These are phyloP conservation scores for Melinopterus prodromus DNA, from an alignment of 2,888 invertebrate genomes.

Conservation along the genomic window DNA sequence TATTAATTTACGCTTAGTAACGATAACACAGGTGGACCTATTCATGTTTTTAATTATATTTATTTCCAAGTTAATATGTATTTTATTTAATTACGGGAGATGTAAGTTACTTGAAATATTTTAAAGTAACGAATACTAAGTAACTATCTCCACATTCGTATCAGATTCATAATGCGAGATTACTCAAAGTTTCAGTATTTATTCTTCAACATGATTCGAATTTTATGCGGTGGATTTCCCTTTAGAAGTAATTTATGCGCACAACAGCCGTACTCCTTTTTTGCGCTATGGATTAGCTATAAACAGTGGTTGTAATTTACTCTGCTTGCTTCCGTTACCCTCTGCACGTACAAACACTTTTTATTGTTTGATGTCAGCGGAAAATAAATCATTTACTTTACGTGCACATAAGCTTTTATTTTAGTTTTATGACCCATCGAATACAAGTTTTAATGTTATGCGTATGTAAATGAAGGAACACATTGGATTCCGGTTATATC, in stretches of 20 bases:
- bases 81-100: no score
- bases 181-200: neutral
- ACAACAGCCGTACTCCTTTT: conserved; percentile 9
- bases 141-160: no score
- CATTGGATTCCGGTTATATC: no score
- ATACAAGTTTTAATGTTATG: neutral
- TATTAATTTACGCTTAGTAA: no score
- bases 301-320: neutral
- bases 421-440: neutral
- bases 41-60: no score
- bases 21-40: no score
- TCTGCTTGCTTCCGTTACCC: neutral
- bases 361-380: neutral
- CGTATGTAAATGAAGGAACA: no score
- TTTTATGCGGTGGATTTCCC: neutral
- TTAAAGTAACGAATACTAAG: no score
- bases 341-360: neutral
- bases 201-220: neutral
- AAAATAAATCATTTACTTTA: neutral
- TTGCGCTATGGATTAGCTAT: neutral
- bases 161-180: no score
- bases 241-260: conserved; percentile 4
- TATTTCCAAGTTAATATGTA: no score
- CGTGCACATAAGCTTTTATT: neutral
- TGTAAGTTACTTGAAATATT: no score